Base-by-base conservation (phyloP, 53 echinoderm and acorn worm species). In the Patiria pectinifera region DNA sequence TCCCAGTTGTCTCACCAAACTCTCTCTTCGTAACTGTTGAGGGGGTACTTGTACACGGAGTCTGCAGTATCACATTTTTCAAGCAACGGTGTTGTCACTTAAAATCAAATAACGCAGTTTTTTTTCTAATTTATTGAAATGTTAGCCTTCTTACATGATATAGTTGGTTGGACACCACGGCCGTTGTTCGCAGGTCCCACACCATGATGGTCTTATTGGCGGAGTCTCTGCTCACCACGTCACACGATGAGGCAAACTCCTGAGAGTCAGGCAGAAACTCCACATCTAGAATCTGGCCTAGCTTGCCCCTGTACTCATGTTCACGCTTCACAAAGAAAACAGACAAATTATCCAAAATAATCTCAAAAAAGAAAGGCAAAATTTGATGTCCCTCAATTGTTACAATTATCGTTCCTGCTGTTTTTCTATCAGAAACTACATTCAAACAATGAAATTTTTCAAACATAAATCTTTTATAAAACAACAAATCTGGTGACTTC, bases 101-200 rank as follows among this genome's bases (percentile, higher is more conserved):
- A 35, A 35, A 35, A 35, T 35, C 35, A 35, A 35, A 35, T 35
- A 0, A 0, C 35, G 1, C 0, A 35, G 1, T 69, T 69, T 15
- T 3, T 18, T 69, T 18, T 3, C 6, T 69, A 21, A 69, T 69
- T 69, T 62, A 21, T 1, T 35, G 4, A 23, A 10, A 69, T 14
- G 10, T 45, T 53, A 8, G 45, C 45, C 18, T 35, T 48, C 96
- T 93, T 96, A 99, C 99, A 83, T 99, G 97, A 89, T 99, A 99
- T n/a, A 99, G 92, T 81, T 99, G 99, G 89, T 97, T 99, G 80
- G 99, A 99, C 16, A 99, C 69, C 10, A 96, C 90, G n/a, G 99
- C 99, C 23, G 97, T 94, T 48, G 97, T 87, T 62, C 92, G 92
- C 48, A 94, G 89, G 89, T 99, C 99, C 95, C 97, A 97, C 14